A percentile compares a stretch with the other conserved stretches of the same genome.
phyloP scores from a whole-genome alignment of 64 coral and sea anemone species.

The Dendrophyllia cribrosa region DNA sequence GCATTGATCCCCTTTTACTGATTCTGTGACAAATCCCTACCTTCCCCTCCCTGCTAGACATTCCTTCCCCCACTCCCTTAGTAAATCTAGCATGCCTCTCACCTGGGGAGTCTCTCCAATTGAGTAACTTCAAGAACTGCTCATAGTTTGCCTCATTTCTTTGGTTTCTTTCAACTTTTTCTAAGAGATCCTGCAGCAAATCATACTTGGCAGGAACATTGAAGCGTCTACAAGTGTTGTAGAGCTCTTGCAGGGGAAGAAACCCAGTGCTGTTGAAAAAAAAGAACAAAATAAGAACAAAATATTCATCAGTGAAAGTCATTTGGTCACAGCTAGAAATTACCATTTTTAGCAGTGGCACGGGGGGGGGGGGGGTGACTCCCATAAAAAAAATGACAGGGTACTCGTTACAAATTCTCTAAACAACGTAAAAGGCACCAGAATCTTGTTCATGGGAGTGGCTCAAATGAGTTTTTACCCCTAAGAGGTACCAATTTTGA shows the following conservation, averaged over 20 bases:
- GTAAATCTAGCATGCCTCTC: too few species aligned
- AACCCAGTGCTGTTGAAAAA: conserved; percentile 79
- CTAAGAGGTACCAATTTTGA: too few species aligned
- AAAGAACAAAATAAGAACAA: neutral
- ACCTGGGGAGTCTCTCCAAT: conserved; percentile 98
- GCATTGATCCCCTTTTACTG: too few species aligned
- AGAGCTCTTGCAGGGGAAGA: conserved; percentile 81
- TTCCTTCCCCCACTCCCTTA: neutral
- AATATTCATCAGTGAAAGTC: too few species aligned
- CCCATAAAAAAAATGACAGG: too few species aligned
- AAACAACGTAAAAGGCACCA: too few species aligned
- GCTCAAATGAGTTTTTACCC: too few species aligned
- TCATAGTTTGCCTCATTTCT: conserved; percentile 75
- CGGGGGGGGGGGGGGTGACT: too few species aligned
- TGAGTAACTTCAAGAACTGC: conserved; percentile 87
- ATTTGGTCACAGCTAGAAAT: too few species aligned
- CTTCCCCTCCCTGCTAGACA: neutral
- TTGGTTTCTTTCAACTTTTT: conserved; percentile 80
- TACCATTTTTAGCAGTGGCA: neutral
- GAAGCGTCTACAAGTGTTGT: conserved; percentile 88
- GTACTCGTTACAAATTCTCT: too few species aligned
- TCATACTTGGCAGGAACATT: conserved; percentile 93
- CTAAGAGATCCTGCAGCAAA: conserved; percentile 74
- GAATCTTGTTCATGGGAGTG: too few species aligned
- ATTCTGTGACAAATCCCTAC: neutral